Evolutionary conservation across 2,888 invertebrate species (phyloP), one percentile per base, ranked within the genome.

Genomic region (Cheilosia impressa): DNA sequence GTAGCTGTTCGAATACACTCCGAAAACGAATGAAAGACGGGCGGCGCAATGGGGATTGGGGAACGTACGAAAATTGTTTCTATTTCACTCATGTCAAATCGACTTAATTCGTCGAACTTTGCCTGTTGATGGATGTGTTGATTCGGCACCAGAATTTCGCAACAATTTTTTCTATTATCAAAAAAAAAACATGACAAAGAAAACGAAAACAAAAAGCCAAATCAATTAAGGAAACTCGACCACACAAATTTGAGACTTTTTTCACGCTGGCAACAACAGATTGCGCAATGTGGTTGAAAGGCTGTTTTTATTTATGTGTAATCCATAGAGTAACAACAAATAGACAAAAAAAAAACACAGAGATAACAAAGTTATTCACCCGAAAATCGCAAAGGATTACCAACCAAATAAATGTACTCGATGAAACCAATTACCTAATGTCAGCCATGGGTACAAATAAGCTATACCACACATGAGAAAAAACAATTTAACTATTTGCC

Each of bases 201-300:
- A 24, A 60, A 45, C 19, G 10, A 24, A 27, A 27, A 27, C 17
- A 52, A 13, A 38, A 6, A 38, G 7, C 6, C 0, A 22, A 41
- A 34, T n/a, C 19, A 63, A 65, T 34, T 9, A 15, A 38, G 4
- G 34, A 47, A 50, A 15, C n/a, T 52, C n/a, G 22, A 65, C 2
- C 17, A 10, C 34, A 38, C 2, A 9, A 9, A 31, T 65, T 65
- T 24, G 7, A 65, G 9, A 38, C 38, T 3, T 63, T 50, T 31
- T 34, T 2, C 24, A 4, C 27, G 2, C 13, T 10, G 13, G 5
- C 27, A n/a, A 31, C n/a, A 69, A 9, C 22, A 69, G 19, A 57
- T 69, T 69, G 57, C 68, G 68, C 68, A 69, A 69, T 52, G 19
- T 24, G 50, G 50, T 53, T 43, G 13, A 22, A 22, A 15, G n/a